These are phyloP conservation scores for Boloria selene DNA, from an alignment of 2,888 invertebrate genomes.

Conservation along the genomic window DNA sequence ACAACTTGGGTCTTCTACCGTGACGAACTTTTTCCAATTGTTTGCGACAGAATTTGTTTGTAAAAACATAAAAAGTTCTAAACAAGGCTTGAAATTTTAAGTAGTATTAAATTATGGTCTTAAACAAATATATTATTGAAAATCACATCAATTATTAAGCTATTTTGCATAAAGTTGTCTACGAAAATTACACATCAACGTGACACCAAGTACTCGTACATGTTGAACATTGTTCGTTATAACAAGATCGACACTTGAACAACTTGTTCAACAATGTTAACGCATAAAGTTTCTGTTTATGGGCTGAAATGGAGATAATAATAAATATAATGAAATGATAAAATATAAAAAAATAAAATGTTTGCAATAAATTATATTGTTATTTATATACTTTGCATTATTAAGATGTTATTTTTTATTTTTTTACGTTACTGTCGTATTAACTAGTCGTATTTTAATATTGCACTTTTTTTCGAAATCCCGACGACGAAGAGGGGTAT, in stretches of 20 bases:
- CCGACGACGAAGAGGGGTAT: no score
- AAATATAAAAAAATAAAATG: no score
- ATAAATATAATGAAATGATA: neutral
- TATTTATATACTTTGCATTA: no score
- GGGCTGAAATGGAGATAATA: neutral
- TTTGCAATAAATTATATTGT: no score
- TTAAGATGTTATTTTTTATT: no score
- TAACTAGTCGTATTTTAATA: no score
- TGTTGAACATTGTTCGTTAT: neutral
- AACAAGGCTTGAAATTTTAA: neutral
- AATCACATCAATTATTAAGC: neutral
- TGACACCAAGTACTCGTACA: constrained; percentile 6
- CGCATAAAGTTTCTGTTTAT: constrained; percentile 17
- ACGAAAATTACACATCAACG: neutral
- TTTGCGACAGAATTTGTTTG: constrained; percentile 32
- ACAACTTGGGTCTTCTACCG: constrained; percentile 27
- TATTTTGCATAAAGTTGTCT: neutral
- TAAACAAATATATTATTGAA: no score
- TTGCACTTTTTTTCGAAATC: no score
- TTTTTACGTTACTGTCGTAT: no score
- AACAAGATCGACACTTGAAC: constrained; percentile 18
- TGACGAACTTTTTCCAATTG: constrained; percentile 37
- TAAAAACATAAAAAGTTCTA: constrained; percentile 22
- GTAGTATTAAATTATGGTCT: no score
- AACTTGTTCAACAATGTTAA: constrained; percentile 23